Evolutionary conservation across 2,797 vertebrate species (phyloP).

Genomic region (Rhadinocentrus ornatus): DNA sequence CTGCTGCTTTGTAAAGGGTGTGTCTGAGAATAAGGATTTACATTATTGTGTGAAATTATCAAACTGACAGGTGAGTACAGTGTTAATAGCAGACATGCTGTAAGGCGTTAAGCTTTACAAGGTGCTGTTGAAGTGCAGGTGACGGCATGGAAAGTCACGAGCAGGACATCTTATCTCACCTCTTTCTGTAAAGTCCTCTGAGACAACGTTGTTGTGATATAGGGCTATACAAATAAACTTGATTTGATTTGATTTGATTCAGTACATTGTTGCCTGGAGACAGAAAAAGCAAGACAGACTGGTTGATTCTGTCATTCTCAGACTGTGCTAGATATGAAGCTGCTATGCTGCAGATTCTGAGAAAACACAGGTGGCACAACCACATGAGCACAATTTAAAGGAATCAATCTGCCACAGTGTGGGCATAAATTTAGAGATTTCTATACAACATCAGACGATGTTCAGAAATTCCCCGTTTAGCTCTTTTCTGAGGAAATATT

Average conservation of each 20-base stretch:
- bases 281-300: constrained; percentile 24
- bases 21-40: neutral
- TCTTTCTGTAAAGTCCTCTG: too few relatives aligned
- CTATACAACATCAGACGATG: neutral
- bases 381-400: constrained; percentile 6
- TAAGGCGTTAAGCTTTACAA: neutral
- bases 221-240: too few relatives aligned
- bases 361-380: constrained; percentile 9
- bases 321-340: neutral
- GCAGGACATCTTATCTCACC: neutral
- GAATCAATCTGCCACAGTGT: neutral
- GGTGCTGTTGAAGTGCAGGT: neutral
- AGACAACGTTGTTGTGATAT: too few relatives aligned
- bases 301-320: constrained; percentile 31
- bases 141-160: neutral
- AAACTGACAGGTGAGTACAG: rapidly evolving
- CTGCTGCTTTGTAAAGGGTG: neutral
- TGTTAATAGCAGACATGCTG: neutral
- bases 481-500: neutral
- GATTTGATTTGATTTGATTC: too few relatives aligned
- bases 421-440: neutral
- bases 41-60: neutral
- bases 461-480: neutral
- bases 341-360: neutral
- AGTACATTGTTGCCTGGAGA: constrained; percentile 10